Evolutionary conservation across 1,140 invertebrate species (phyloP).

Genomic region (Magallana ariakensis): DNA sequence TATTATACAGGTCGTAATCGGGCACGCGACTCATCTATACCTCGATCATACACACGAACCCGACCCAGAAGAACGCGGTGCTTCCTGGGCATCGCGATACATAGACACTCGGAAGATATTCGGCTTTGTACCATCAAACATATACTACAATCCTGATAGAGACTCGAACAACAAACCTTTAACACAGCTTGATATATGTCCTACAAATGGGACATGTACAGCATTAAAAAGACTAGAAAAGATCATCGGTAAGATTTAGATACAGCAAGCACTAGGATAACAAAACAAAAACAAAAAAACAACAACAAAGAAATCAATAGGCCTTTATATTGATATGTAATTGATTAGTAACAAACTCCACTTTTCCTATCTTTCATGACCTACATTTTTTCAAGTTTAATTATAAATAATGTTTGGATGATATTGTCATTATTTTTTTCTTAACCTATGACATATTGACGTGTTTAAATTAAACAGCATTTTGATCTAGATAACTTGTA

Average conservation of each 20-base stretch:
- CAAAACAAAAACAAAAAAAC: too few species aligned
- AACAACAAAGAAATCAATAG: too few species aligned
- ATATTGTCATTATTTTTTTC: too few species aligned
- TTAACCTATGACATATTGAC: too few species aligned
- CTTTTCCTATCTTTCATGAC: too few species aligned
- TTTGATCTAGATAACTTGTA: too few species aligned
- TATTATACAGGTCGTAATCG: neutral
- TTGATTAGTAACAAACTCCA: too few species aligned
- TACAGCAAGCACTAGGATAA: too few species aligned
- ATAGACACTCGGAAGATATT: constrained; percentile 62
- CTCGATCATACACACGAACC: constrained; percentile 77
- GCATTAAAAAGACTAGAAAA: neutral
- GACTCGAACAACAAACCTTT: neutral
- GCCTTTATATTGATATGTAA: too few species aligned
- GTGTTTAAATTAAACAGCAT: too few species aligned
- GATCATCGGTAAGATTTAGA: constrained; percentile 34
- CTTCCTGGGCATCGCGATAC: constrained; percentile 73
- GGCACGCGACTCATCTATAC: constrained; percentile 70
- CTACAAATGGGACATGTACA: neutral
- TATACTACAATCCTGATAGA: constrained; percentile 66
- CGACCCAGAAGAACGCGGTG: constrained; percentile 74
- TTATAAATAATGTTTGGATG: too few species aligned
- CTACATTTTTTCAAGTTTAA: too few species aligned
- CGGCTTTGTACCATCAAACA: constrained; percentile 57
- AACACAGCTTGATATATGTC: neutral